Evolutionary conservation across 2,888 invertebrate species (phyloP).

Genomic region (Cryptosula pallasiana): DNA sequence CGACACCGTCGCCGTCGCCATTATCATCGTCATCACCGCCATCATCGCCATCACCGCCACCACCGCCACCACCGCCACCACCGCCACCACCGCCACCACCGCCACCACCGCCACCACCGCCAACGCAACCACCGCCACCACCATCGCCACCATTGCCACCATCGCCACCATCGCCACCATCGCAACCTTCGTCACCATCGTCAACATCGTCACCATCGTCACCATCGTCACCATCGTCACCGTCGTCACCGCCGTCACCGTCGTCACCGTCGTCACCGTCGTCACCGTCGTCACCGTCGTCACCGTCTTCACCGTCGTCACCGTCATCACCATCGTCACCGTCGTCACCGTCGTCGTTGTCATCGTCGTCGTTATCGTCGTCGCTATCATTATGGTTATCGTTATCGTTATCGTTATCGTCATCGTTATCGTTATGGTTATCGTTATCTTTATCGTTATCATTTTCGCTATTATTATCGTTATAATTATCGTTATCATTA

Average conservation of each 20-base stretch:
- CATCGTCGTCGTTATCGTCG: not conserved
- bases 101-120: not conserved
- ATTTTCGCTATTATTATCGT: not conserved
- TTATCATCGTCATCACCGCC: not conserved
- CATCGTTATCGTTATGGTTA: not conserved
- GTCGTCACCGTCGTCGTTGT: not conserved
- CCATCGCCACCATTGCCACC: not conserved
- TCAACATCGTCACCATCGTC: not conserved
- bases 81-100: not conserved
- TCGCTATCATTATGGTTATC: not conserved
- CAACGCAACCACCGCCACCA: not conserved
- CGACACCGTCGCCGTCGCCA: not conserved
- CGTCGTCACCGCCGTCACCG: not conserved
- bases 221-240: not conserved
- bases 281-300: not conserved
- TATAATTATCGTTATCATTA: not conserved
- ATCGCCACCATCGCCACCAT: not conserved
- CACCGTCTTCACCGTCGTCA: not conserved
- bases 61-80: not conserved
- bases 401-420: too few species aligned
- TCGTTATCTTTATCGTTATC: too few species aligned
- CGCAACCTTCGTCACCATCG: not conserved
- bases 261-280: not conserved
- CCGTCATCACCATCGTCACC: not conserved
- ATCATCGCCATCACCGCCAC: not conserved